Base-by-base conservation (phyloP, 2,113 vertebrate genomes). In the Nettapus auritus region DNA sequence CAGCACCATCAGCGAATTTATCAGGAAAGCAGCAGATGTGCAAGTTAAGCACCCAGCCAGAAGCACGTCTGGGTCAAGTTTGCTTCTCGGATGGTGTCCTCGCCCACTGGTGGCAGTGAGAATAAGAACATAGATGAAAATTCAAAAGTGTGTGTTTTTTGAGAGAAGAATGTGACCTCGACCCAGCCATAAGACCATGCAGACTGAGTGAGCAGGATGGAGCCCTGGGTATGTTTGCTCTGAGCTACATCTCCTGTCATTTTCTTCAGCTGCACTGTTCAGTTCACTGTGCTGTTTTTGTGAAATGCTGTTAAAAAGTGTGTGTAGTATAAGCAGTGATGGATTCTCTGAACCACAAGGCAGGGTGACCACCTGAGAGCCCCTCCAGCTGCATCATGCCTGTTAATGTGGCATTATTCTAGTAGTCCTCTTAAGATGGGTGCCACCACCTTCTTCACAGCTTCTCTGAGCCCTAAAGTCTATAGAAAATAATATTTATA, bases 141-240 rank as follows among this genome's bases (percentile, higher is more conserved):
- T 70, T 62, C 1, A 62, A 56, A 90, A 86, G 42, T 16, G 8
- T 2, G 16, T 13, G 34, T 8, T 5, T 88, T 83, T 56, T 64
- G 7, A 63, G 66, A 55, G 60, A 5, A 71, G 28, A 50, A 40
- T 36, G n/a, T 52, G 34, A 14, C 18, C 34, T 21, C 36, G 68
- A 21, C 0, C 8, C 15, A 71, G 13, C 7, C 60, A 9, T 23
- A 34, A 57, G 14, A 10, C 6, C 34, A 14, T 10, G 16, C 13
- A 59, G 33, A 21, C 33, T 66, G 38, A 73, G 34, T 13, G 13
- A 82, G 59, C 23, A 85, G 33, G 22, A 8, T 73, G 42, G 67
- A 88, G 36, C 18, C 28, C n/a, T 79, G 60, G 6, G 22, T 86
- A 7, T 23, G 57, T 77, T 81, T 67, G 29, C 33, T 48, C 28